Percentiles rank a stretch among this genome's conserved stretches.
Evolutionary conservation across 2,797 vertebrate genomes (phyloP).

Genomic region (Lacerta viridis): DNA sequence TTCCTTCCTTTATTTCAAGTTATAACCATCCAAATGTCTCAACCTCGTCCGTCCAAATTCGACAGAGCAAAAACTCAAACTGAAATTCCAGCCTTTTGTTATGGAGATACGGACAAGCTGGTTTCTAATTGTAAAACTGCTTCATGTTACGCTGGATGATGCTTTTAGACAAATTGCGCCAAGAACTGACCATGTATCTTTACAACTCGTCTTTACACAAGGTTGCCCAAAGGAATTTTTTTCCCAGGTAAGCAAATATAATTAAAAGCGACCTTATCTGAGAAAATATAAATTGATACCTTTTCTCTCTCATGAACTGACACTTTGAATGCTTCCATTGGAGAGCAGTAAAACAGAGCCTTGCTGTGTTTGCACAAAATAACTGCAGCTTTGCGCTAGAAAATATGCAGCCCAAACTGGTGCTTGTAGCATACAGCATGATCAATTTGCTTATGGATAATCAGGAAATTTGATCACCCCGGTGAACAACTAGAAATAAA

Average conservation of each 20-base stretch:
- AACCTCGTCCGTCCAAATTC: constrained; percentile 36
- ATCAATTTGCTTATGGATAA: constrained; percentile 64
- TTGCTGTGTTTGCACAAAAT: constrained; percentile 78
- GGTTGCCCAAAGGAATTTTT: neutral
- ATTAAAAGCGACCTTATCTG: constrained; percentile 63
- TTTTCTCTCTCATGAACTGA: constrained; percentile 53
- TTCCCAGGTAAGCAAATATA: constrained; percentile 56
- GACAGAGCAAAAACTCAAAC: constrained; percentile 38
- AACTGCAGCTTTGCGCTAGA: constrained; percentile 71
- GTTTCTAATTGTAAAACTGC: constrained; percentile 60
- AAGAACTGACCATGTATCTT: constrained; percentile 8
- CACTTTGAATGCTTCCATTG: constrained; percentile 62
- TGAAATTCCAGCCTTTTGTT: constrained; percentile 51
- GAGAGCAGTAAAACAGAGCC: constrained; percentile 68
- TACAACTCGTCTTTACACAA: constrained; percentile 43
- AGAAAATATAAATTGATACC: constrained; percentile 66
- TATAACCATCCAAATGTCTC: constrained; percentile 17
- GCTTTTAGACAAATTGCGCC: constrained; percentile 36
- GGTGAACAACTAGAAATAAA: constrained; percentile 43
- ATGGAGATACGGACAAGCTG: constrained; percentile 47
- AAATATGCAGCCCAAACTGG: constrained; percentile 68
- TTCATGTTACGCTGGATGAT: accelerated
- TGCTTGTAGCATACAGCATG: constrained; percentile 27
- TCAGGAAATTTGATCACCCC: constrained; percentile 60
- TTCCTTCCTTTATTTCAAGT: constrained; percentile 41